phyloP scores from a whole-genome alignment of 2,113 vertebrate genomes.

The Tenrec ecaudatus region DNA sequence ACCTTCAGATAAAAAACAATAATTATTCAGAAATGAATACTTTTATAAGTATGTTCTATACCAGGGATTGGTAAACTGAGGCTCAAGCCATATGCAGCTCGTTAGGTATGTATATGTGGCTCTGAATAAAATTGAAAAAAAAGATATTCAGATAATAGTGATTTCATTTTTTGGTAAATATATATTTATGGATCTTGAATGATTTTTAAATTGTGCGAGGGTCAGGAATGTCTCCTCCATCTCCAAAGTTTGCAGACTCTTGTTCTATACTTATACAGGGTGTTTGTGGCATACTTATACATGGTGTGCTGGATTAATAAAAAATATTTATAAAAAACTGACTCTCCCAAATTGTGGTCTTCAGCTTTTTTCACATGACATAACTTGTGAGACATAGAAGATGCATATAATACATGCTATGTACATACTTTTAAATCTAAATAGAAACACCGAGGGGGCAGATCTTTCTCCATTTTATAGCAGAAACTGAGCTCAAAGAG shows the following conservation, averaged over 20 bases:
- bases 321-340: slow-evolving; percentile 14
- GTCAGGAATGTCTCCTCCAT: too few species aligned
- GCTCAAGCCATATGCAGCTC: too few species aligned
- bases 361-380: not conserved
- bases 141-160: too few species aligned
- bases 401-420: not conserved
- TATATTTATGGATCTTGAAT: too few species aligned
- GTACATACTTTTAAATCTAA: not conserved
- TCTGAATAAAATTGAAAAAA: too few species aligned
- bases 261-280: not conserved
- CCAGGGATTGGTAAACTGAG: too few species aligned
- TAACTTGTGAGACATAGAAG: not conserved
- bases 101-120: too few species aligned
- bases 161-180: too few species aligned
- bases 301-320: not conserved
- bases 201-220: too few species aligned
- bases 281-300: not conserved
- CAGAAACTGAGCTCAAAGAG: slow-evolving; percentile 14
- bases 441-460: not conserved
- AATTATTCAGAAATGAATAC: not conserved
- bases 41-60: not conserved
- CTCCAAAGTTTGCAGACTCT: too few species aligned
- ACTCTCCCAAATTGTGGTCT: not conserved
- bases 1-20: slow-evolving; percentile 29
- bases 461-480: slow-evolving; percentile 12